A percentile compares a stretch with the other conserved stretches of the same genome.
Conservation (phyloP, 2,113 vertebrate genomes). For the Illadopsis cleaveri region DNA sequence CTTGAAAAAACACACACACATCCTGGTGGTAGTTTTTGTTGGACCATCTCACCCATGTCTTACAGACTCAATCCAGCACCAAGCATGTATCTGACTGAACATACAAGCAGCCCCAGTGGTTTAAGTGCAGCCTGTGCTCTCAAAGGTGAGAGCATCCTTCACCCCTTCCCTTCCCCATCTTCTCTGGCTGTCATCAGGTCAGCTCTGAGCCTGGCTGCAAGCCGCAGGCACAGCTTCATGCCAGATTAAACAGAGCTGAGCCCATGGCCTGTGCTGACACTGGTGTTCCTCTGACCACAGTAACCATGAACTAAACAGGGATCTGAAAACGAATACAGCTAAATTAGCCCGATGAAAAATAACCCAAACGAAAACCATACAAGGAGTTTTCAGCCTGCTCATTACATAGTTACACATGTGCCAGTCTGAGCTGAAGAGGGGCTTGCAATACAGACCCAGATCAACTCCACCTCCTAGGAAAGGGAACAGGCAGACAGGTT, state of each 20-base stretch:
- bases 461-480: background rate
- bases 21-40: background rate
- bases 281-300: background rate
- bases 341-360: background rate
- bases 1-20: background rate
- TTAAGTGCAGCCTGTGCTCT: background rate
- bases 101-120: background rate
- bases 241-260: background rate
- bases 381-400: background rate
- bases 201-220: background rate
- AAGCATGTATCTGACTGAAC: background rate
- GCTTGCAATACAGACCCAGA: background rate
- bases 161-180: background rate
- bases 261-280: background rate
- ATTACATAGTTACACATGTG: rapidly evolving
- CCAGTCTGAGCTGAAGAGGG: background rate
- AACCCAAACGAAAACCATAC: background rate
- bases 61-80: background rate
- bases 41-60: background rate
- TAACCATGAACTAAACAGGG: background rate
- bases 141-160: background rate
- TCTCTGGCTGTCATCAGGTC: background rate
- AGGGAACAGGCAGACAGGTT: background rate
- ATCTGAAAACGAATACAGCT: background rate
- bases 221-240: background rate